A percentile compares a stretch with the other conserved stretches of the same genome.
These are phyloP conservation scores for Phalacrocorax aristotelis DNA, from an alignment of 2,113 vertebrate genomes.

Conservation along the genomic window DNA sequence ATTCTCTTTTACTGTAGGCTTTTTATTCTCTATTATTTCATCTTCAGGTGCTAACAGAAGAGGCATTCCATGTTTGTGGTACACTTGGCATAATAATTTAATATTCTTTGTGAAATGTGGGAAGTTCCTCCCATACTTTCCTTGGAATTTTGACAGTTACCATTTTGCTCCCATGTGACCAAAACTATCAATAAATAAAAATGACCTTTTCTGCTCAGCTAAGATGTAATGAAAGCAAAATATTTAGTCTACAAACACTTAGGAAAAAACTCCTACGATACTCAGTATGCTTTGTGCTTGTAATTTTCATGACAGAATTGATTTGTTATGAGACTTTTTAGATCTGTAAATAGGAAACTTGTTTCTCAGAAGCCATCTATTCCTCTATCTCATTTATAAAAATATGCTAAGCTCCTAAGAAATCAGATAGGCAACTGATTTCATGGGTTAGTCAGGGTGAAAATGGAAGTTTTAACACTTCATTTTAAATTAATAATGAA, in stretches of 20 bases:
- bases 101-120: background rate
- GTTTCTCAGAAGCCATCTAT: background rate
- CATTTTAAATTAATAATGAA: conserved; percentile 58
- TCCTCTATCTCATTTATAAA: conserved; percentile 1
- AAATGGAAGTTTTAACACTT: conserved; percentile 64
- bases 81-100: background rate
- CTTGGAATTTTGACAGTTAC: background rate
- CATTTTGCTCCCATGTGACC: background rate
- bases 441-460: conserved; percentile 53
- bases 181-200: conserved; percentile 10
- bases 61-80: background rate
- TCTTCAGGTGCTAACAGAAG: background rate
- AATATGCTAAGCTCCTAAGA: conserved; percentile 9
- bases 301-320: background rate
- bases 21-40: background rate
- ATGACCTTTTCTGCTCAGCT: background rate
- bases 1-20: background rate
- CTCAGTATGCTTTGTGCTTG: background rate
- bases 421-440: conserved; percentile 61
- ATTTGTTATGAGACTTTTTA: conserved; percentile 3
- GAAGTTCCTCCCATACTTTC: background rate
- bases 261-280: background rate
- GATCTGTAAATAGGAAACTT: background rate
- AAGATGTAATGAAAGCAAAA: conserved; percentile 11
- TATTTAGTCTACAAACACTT: background rate